These are phyloP conservation scores for Donacobius atricapilla DNA, from an alignment of 2,113 vertebrate species.

Conservation along the genomic window DNA sequence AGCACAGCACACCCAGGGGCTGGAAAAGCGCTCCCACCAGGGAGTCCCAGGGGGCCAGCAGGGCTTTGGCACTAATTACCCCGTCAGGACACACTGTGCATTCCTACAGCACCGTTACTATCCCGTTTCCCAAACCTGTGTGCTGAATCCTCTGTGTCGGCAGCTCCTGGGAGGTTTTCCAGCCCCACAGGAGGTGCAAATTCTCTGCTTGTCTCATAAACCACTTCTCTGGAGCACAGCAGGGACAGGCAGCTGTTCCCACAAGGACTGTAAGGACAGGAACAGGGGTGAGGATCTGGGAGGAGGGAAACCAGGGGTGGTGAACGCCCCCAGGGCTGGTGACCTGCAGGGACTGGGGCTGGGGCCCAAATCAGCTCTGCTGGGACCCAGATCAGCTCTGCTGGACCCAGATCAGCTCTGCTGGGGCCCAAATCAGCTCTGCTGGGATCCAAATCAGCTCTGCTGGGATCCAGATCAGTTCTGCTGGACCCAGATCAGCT, in stretches of 20 bases:
- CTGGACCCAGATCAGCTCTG: accelerated
- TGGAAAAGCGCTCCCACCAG: not conserved
- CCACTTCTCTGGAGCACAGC: not conserved
- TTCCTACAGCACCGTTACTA: not conserved
- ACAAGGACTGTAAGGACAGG: accelerated
- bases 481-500: accelerated
- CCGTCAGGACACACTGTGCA: accelerated
- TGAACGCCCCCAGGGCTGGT: not conserved
- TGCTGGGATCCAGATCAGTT: no score
- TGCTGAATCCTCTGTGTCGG: accelerated
- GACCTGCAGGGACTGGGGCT: not conserved
- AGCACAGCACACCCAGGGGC: not conserved
- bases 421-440: accelerated
- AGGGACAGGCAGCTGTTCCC: not conserved
- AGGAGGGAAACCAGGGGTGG: not conserved
- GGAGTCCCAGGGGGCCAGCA: no score
- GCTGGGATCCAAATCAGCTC: accelerated
- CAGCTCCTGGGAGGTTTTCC: not conserved
- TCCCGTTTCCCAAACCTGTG: not conserved
- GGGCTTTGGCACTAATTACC: not conserved
- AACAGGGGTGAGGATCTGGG: accelerated
- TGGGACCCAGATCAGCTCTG: not conserved
- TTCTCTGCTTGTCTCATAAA: accelerated
- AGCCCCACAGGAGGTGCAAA: not conserved
- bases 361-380: not conserved